Evolutionary conservation across 2,888 invertebrate species (phyloP).

Genomic region (Macrosiphum euphorbiae): DNA sequence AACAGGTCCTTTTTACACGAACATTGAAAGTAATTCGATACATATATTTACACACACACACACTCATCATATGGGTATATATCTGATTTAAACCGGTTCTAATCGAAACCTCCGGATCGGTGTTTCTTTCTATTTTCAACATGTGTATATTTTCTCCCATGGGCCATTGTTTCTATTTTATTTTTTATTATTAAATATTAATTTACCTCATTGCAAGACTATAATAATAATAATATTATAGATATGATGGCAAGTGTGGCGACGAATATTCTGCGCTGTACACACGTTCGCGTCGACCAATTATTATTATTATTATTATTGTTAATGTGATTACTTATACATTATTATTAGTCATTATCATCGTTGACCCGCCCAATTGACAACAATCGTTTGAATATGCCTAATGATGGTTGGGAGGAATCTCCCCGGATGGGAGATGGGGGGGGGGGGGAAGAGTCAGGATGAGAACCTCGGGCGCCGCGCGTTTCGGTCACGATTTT

Average conservation of each 20-base stretch:
- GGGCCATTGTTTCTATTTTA: background rate
- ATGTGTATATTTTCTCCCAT: conserved; percentile 40
- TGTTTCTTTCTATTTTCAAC: conserved; percentile 48
- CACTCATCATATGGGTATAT: background rate
- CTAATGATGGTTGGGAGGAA: background rate
- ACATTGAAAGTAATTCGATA: conserved; percentile 64
- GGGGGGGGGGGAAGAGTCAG: background rate
- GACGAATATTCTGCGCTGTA: background rate
- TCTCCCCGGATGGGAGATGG: too few relatives aligned
- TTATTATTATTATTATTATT: conserved; percentile 15
- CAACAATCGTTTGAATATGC: background rate
- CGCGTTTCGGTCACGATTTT: conserved; percentile 51
- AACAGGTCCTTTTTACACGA: conserved; percentile 58
- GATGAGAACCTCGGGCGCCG: background rate
- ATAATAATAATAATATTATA: background rate
- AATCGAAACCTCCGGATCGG: conserved; percentile 50
- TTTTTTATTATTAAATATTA: background rate
- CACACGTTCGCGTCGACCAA: background rate
- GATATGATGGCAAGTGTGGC: background rate
- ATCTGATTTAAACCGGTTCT: conserved; percentile 51
- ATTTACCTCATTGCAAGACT: background rate
- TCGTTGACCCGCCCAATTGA: background rate
- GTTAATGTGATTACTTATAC: background rate
- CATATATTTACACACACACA: background rate
- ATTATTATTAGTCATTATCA: background rate